Evolutionary conservation across 1,140 invertebrate genomes (phyloP).

Genomic region (Bombus sylvicola): DNA sequence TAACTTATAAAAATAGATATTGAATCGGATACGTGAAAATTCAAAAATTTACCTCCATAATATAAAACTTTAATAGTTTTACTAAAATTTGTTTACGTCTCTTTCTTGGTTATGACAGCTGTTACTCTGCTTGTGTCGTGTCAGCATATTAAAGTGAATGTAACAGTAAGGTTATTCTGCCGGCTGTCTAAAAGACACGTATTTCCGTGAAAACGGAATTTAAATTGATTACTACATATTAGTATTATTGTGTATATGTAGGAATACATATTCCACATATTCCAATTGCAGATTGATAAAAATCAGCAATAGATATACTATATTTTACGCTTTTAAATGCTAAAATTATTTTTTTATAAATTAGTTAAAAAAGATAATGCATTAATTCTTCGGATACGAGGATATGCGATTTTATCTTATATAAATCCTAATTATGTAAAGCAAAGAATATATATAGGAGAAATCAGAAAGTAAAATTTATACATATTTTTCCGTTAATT

Average conservation of each 20-base stretch:
- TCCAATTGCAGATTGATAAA: too few relatives aligned
- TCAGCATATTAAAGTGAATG: not conserved
- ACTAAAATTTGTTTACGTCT: slow-evolving; percentile 7
- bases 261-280: not conserved
- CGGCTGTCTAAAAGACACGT: slow-evolving; percentile 48
- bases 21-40: not conserved
- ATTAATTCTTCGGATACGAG: not conserved
- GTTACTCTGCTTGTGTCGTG: slow-evolving; percentile 4
- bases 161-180: not conserved
- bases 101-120: slow-evolving; percentile 57
- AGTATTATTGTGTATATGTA: not conserved
- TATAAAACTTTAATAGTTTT: not conserved
- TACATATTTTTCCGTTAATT: not conserved
- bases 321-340: not conserved
- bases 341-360: not conserved
- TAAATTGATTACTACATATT: not conserved
- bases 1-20: not conserved
- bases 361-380: not conserved
- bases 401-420: not conserved
- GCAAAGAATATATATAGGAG: not conserved
- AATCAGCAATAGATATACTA: not conserved
- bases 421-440: not conserved
- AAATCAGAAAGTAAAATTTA: not conserved
- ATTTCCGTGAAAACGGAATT: slow-evolving; percentile 14
- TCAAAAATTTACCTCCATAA: slow-evolving; percentile 48